phyloP scores from a whole-genome alignment of 2,888 invertebrate genomes.

The Melieria crassipennis region DNA sequence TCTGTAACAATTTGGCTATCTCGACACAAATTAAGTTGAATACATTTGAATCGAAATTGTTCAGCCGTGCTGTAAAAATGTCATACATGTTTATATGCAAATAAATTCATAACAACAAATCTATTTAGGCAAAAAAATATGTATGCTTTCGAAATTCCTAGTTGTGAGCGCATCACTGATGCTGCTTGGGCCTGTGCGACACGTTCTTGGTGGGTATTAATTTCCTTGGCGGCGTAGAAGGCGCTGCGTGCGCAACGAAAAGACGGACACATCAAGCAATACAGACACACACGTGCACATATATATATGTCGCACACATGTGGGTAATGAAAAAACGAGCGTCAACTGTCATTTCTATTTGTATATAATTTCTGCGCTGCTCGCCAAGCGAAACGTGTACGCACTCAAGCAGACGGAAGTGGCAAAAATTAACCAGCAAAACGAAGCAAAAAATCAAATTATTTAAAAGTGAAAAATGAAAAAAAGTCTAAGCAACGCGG shows the following conservation, averaged over 20 bases:
- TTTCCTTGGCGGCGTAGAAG: no score
- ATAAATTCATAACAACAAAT: background rate
- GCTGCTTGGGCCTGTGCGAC: no score
- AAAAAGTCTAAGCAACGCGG: slow-evolving; percentile 13
- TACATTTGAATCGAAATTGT: no score
- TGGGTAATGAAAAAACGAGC: background rate
- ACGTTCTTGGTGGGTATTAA: no score
- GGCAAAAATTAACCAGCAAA: slow-evolving; percentile 28
- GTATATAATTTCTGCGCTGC: background rate
- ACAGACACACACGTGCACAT: background rate
- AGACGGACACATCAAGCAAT: background rate
- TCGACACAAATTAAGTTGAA: no score
- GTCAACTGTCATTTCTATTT: background rate
- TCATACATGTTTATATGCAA: background rate
- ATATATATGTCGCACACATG: background rate
- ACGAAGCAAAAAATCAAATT: background rate
- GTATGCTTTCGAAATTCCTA: no score
- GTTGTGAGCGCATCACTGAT: no score
- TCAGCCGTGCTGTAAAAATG: no score
- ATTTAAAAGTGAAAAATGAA: background rate
- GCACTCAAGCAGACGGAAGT: background rate
- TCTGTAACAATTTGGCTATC: no score
- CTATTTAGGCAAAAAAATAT: background rate
- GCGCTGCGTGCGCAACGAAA: background rate
- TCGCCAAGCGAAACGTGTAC: background rate